Percentiles rank a stretch among this genome's conserved stretches.
Conservation (phyloP, 2,113 vertebrate species). For the Platysteira castanea region DNA sequence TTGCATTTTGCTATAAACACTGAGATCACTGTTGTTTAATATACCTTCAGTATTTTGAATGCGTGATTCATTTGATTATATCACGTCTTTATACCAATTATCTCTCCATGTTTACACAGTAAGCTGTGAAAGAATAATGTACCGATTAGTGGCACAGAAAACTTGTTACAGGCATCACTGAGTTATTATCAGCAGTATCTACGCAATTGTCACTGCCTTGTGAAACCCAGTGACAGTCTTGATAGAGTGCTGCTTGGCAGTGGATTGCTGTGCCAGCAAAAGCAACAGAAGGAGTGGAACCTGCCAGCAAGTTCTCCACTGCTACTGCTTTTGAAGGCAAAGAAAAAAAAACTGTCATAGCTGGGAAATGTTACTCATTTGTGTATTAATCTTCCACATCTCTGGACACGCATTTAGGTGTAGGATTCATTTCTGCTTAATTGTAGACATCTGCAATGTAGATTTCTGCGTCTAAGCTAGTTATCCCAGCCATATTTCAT, state of each 20-base stretch:
- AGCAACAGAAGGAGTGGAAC: background rate
- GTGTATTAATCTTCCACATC: background rate
- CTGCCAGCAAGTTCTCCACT: background rate
- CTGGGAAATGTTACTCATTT: background rate
- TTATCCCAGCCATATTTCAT: background rate
- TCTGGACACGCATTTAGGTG: background rate
- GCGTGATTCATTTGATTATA: background rate
- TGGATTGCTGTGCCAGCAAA: background rate
- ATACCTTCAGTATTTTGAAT: background rate
- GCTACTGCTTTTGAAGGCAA: background rate
- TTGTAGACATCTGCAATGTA: background rate
- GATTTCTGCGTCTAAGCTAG: background rate
- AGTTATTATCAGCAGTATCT: slow-evolving; percentile 7
- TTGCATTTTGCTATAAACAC: background rate
- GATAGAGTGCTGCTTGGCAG: background rate
- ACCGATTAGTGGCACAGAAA: background rate
- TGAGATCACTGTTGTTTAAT: background rate
- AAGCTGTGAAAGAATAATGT: background rate
- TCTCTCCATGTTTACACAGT: background rate
- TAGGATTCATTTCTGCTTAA: background rate
- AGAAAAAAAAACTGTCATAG: background rate
- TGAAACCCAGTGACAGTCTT: background rate
- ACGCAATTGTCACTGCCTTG: background rate
- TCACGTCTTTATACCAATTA: background rate
- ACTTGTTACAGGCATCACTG: background rate